phyloP scores from a whole-genome alignment of 2,113 vertebrate species.

The Tonatia bakeri region DNA sequence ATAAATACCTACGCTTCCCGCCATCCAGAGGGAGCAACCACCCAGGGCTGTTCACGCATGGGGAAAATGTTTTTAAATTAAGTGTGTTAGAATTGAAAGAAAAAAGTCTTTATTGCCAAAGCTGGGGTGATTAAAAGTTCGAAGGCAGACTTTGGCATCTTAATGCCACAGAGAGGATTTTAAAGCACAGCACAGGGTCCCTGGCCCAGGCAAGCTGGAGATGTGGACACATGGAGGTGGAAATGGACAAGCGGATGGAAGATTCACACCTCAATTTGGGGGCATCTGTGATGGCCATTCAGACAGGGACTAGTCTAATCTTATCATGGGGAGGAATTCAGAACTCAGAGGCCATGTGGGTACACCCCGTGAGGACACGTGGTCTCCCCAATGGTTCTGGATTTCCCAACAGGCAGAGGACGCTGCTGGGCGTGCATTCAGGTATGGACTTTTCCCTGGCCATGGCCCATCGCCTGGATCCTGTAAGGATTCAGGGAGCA shows the following conservation, averaged over 20 bases:
- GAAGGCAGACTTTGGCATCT: background rate
- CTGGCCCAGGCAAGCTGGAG: background rate
- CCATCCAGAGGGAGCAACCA: background rate
- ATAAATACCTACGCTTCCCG: background rate
- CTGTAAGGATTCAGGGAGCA: background rate
- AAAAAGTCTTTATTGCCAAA: background rate
- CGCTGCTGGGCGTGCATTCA: background rate
- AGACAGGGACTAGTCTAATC: background rate
- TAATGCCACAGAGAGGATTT: background rate
- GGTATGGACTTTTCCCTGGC: background rate
- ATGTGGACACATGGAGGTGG: too few relatives aligned
- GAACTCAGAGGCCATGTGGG: background rate
- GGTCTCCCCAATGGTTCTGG: background rate
- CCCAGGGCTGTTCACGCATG: rapidly evolving
- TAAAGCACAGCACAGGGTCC: rapidly evolving
- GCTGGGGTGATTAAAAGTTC: background rate
- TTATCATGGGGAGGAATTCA: background rate
- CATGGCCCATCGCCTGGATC: background rate
- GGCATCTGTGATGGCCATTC: background rate
- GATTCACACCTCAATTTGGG: background rate
- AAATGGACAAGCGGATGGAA: rapidly evolving
- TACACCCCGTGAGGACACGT: rapidly evolving
- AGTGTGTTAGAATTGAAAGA: background rate
- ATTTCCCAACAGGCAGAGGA: background rate
- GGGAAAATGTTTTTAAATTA: background rate